These are phyloP conservation scores for Lasiurus cinereus DNA, from an alignment of 2,113 vertebrate species.

Conservation along the genomic window DNA sequence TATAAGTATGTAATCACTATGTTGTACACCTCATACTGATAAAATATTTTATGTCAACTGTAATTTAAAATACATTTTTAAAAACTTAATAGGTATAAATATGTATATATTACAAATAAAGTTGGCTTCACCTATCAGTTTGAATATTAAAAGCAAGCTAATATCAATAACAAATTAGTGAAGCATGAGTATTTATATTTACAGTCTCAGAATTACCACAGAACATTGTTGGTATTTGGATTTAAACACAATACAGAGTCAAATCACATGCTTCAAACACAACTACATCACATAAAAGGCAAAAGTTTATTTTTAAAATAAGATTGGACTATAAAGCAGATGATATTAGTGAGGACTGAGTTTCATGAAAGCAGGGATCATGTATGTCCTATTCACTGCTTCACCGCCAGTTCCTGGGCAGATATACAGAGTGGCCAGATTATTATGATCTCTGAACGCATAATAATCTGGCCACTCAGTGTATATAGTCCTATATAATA, in stretches of 20 bases:
- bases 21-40: background rate
- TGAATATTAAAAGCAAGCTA: constrained; percentile 31
- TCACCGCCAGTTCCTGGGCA: background rate
- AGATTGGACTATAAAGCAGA: background rate
- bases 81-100: background rate
- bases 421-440: background rate
- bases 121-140: background rate
- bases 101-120: background rate
- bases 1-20: background rate
- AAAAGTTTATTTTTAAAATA: background rate
- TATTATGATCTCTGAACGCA: too few relatives aligned
- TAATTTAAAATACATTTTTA: background rate
- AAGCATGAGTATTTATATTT: constrained; percentile 16
- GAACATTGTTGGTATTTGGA: constrained; percentile 40
- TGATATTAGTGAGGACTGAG: background rate
- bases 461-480: too few relatives aligned
- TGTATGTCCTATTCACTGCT: background rate
- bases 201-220: background rate
- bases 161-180: background rate
- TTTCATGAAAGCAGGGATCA: background rate
- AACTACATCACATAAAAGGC: constrained; percentile 20
- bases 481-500: too few relatives aligned
- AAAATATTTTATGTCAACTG: background rate
- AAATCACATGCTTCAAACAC: constrained; percentile 32
- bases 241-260: background rate